Base-by-base conservation (phyloP, 92 coral and sea anemone genomes). In the Bergia sp. region DNA sequence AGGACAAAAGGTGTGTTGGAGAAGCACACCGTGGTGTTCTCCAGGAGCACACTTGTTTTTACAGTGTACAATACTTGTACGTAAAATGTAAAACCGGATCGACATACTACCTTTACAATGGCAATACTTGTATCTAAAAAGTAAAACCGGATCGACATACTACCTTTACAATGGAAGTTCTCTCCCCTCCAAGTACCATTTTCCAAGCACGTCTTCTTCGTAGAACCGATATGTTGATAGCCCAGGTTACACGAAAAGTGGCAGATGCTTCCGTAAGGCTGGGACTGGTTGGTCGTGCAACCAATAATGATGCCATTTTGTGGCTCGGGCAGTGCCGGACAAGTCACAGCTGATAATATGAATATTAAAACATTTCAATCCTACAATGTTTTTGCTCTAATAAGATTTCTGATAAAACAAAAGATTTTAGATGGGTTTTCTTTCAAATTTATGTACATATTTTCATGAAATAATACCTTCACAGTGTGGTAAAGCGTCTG, bases 161-260 rank as follows among this genome's bases (percentile, higher is more conserved):
- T 73, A 73, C 77, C 77, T 73, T 2, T 73, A 73, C 77, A 73
- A 4, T 36, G 77, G 18, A 73, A 36, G 20, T 73, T 16, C 20
- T 73, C 41, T 1, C 77, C 77, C 37, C 77, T 73, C 77, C 77
- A 73, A 40, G 41, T 73, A 36, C 77, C 77, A 36, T 73, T 73
- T 16, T 73, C 40, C 39, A 73, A 37, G 40, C 77, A 73, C 18
- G 9, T 73, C 21, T 20, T 73, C 18, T 73, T 40, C 38, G 77
- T 40, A 73, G 77, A 73, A 36, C 77, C 43, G 43, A 7, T 2
- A 12, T 23, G 77, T 37, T 7, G 42, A 73, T 37, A 73, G 1
- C 77, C 77, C 42, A 73, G 41, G 15, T 73, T 73, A 73, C 77
- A 73, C 39, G 77, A 73, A 73, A 73, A 73, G 1, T 36, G 41